Evolutionary conservation across 2,888 invertebrate species (phyloP).

Genomic region (Melinaea marsaeus): DNA sequence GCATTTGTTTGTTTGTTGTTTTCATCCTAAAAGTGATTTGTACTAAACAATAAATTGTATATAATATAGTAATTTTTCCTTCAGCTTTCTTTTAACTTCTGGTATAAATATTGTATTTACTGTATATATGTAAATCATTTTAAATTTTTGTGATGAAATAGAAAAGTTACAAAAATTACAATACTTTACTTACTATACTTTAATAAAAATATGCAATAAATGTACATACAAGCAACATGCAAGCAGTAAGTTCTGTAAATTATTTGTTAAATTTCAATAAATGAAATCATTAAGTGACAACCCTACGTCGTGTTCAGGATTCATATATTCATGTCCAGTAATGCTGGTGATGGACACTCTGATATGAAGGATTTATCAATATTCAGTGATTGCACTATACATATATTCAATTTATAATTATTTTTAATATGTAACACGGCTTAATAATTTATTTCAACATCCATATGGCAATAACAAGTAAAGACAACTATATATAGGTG

Average conservation of each 20-base stretch:
- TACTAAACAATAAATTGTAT: too few species aligned
- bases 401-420: slow-evolving; percentile 3
- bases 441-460: too few species aligned
- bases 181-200: too few species aligned
- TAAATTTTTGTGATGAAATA: too few species aligned
- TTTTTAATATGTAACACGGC: background rate
- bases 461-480: too few species aligned
- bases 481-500: too few species aligned
- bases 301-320: slow-evolving; percentile 16
- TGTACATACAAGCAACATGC: background rate
- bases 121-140: too few species aligned
- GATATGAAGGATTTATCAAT: slow-evolving; percentile 10
- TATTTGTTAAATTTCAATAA: background rate
- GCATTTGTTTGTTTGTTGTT: slow-evolving; percentile 5
- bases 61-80: too few species aligned
- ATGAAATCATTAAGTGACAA: slow-evolving; percentile 4
- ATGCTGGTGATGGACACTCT: slow-evolving; percentile 11
- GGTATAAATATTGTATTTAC: too few species aligned
- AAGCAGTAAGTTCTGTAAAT: background rate
- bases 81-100: too few species aligned
- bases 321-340: slow-evolving; percentile 16
- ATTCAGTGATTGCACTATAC: slow-evolving; percentile 5
- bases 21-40: too few species aligned
- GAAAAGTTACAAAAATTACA: too few species aligned
- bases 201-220: background rate